Percentiles rank a stretch among this genome's conserved stretches.
Conservation (phyloP, 2,113 vertebrate genomes). For the Cyanoliseus patagonus region DNA sequence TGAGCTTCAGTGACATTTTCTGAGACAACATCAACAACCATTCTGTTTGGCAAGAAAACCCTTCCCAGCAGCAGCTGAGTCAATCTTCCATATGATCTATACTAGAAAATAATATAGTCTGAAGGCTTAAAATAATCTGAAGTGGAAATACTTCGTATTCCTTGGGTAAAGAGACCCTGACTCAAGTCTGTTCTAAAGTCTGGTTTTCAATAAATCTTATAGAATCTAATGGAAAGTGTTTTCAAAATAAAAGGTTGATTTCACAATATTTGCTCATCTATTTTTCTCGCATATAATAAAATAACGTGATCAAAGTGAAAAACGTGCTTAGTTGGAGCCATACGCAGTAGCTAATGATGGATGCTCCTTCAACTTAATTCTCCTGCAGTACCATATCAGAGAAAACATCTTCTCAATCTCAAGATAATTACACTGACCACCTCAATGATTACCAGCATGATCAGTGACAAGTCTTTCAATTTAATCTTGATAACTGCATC, state of each 20-base stretch:
- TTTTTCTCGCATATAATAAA: not conserved
- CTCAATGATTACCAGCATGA: conserved; percentile 41
- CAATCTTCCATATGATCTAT: conserved; percentile 15
- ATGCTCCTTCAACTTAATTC: conserved; percentile 1
- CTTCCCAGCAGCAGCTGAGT: conserved; percentile 9
- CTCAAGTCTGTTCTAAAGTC: not conserved
- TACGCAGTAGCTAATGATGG: not conserved
- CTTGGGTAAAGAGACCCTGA: not conserved
- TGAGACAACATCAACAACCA: not conserved
- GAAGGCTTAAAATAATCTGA: conserved; percentile 16
- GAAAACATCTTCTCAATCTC: conserved; percentile 4
- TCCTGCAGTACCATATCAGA: not conserved
- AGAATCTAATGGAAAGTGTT: not conserved
- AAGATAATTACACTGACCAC: conserved; percentile 55
- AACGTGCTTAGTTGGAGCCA: not conserved
- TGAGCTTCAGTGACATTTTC: not conserved
- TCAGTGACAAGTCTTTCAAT: conserved; percentile 29
- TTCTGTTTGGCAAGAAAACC: not conserved
- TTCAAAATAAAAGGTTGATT: not conserved
- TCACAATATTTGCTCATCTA: not conserved
- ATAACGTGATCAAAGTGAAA: not conserved
- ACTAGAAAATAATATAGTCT: not conserved
- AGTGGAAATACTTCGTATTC: conserved; percentile 7
- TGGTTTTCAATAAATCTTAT: not conserved
- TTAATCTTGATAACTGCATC: conserved; percentile 45